A percentile compares a stretch with the other conserved stretches of the same genome.
phyloP scores from a whole-genome alignment of 2,797 vertebrate species.

The Fistularia commersonii region DNA sequence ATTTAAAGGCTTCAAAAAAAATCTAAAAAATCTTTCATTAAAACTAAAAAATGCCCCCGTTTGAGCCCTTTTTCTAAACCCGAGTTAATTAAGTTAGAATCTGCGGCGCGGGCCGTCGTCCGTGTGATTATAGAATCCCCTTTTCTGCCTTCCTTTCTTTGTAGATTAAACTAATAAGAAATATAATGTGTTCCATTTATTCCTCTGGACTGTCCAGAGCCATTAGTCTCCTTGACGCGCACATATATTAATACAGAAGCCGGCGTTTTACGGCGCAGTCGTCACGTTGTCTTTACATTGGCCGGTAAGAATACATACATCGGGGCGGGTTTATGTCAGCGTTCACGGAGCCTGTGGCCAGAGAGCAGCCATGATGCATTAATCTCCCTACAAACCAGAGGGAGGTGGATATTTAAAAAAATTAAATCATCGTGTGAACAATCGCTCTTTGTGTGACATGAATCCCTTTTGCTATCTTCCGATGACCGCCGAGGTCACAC shows the following conservation, averaged over 20 bases:
- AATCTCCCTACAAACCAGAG: constrained; percentile 10
- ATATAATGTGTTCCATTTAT: constrained; percentile 15
- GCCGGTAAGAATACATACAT: constrained; percentile 16
- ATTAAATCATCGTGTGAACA: constrained; percentile 11
- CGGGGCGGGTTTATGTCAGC: constrained; percentile 26
- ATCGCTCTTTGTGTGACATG: constrained; percentile 1
- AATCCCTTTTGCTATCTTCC: background rate
- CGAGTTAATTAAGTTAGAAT: constrained; percentile 34
- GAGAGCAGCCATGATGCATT: constrained; percentile 23
- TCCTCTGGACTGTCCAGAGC: constrained; percentile 7
- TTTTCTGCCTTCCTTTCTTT: constrained; percentile 15
- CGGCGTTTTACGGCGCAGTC: constrained; percentile 10
- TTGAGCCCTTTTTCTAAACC: too few relatives aligned
- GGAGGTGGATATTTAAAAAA: constrained; percentile 2
- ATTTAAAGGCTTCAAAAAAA: too few relatives aligned
- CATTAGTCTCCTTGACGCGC: constrained; percentile 13
- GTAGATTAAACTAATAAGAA: constrained; percentile 18
- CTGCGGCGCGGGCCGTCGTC: constrained; percentile 2
- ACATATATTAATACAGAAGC: constrained; percentile 11
- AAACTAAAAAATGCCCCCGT: too few relatives aligned
- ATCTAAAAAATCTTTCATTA: too few relatives aligned
- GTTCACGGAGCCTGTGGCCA: constrained; percentile 14
- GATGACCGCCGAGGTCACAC: background rate
- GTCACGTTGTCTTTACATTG: constrained; percentile 12
- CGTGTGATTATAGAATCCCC: constrained; percentile 8